Percentiles rank a stretch among this genome's conserved stretches.
These are phyloP conservation scores for Nebria brevicollis DNA, from an alignment of 2,888 invertebrate species.

Conservation along the genomic window DNA sequence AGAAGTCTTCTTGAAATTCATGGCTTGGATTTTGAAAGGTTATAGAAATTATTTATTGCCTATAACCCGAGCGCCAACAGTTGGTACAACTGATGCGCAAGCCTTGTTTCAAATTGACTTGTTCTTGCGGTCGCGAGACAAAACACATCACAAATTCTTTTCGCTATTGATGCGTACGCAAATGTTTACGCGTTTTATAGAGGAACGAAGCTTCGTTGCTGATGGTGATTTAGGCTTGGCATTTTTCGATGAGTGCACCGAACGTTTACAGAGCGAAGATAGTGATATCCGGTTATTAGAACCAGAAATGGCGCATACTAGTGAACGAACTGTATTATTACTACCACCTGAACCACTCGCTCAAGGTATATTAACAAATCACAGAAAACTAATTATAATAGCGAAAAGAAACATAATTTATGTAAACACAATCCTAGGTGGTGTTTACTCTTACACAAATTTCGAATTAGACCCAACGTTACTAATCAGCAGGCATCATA, in stretches of 20 bases:
- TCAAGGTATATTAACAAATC: constrained; percentile 53
- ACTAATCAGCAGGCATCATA: constrained; percentile 61
- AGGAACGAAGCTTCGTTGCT: constrained; percentile 98
- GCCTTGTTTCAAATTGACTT: constrained; percentile 94
- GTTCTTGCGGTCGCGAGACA: constrained; percentile 89
- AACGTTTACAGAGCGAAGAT: constrained; percentile 73
- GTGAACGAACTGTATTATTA: constrained; percentile 94
- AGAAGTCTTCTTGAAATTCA: constrained; percentile 96
- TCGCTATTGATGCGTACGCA: constrained; percentile 90
- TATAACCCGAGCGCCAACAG: constrained; percentile 92
- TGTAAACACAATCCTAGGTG: constrained; percentile 56
- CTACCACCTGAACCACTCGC: constrained; percentile 86
- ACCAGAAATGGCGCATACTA: constrained; percentile 79
- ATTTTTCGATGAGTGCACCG: constrained; percentile 97
- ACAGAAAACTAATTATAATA: no score
- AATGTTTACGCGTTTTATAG: constrained; percentile 98
- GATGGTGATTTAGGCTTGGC: constrained; percentile 95
- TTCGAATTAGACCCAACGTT: constrained; percentile 73
- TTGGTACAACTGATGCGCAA: constrained; percentile 94
- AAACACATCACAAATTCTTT: constrained; percentile 89
- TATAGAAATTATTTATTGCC: constrained; percentile 90
- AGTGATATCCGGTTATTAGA: constrained; percentile 77
- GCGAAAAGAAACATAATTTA: no score
- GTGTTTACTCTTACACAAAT: constrained; percentile 68
- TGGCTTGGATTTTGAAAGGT: constrained; percentile 90